Evolutionary conservation across 2,113 vertebrate genomes (phyloP).

Genomic region (Spea bombifrons): DNA sequence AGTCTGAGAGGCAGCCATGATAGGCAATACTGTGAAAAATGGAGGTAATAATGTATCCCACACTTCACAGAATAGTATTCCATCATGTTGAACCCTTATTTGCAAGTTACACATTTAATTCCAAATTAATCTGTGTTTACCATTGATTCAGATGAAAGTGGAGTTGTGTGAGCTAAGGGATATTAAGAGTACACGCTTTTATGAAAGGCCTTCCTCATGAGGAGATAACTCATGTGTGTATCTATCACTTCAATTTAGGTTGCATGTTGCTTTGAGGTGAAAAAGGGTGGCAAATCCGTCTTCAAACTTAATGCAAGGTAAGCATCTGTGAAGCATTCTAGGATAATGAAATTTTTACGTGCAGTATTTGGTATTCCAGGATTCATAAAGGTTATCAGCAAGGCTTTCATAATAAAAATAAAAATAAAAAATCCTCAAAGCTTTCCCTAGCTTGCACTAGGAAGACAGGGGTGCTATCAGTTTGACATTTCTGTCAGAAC

Average conservation of each 20-base stretch:
- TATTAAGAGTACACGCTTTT: conserved; percentile 14
- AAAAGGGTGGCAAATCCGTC: conserved; percentile 16
- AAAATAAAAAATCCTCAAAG: conserved; percentile 53
- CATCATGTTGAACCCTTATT: neutral
- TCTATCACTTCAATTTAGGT: conserved; percentile 18
- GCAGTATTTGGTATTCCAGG: conserved; percentile 65
- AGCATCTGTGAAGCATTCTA: conserved; percentile 58
- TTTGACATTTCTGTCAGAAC: conserved; percentile 94
- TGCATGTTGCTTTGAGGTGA: conserved; percentile 14
- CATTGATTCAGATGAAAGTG: conserved; percentile 14
- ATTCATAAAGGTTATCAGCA: conserved; percentile 87
- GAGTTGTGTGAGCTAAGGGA: neutral
- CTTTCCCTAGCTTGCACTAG: conserved; percentile 55
- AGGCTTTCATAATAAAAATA: conserved; percentile 71
- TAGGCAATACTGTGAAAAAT: neutral
- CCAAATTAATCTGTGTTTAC: conserved; percentile 16
- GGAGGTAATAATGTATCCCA: neutral
- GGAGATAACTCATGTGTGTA: neutral
- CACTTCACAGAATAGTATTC: neutral
- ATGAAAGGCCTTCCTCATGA: conserved; percentile 21
- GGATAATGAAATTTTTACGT: conserved; percentile 70
- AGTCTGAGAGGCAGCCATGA: neutral
- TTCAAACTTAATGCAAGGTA: conserved; percentile 52
- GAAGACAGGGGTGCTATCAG: conserved; percentile 74
- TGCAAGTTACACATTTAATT: neutral